These are phyloP conservation scores for Heterochromis multidens DNA, from an alignment of 2,113 vertebrate genomes.

Conservation along the genomic window DNA sequence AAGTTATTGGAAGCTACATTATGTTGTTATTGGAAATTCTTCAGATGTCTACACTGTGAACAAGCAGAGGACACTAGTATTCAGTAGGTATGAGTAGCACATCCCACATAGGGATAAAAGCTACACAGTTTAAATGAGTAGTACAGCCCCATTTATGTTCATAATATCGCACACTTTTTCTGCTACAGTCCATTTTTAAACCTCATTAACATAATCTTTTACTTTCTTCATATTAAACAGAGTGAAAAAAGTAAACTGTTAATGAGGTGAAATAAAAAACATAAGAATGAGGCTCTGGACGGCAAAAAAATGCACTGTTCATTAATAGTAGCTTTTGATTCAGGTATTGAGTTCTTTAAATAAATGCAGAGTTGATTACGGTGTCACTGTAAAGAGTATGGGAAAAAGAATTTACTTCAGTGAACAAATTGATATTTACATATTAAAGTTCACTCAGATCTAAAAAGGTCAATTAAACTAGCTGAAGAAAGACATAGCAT, in stretches of 20 bases:
- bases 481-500: background rate
- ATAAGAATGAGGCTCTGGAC: background rate
- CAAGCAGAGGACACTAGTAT: background rate
- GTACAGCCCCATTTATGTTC: background rate
- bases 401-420: background rate
- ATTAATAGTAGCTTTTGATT: conserved; percentile 1
- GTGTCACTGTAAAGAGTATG: background rate
- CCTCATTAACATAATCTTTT: background rate
- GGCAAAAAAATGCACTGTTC: background rate
- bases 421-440: conserved; percentile 30
- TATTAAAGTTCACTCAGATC: conserved; percentile 16
- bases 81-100: background rate
- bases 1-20: background rate
- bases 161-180: background rate
- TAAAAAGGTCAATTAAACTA: conserved; percentile 25
- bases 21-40: background rate
- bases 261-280: background rate
- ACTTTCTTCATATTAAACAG: background rate
- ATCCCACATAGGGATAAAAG: background rate
- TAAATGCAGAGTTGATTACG: conserved; percentile 36
- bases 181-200: background rate
- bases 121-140: background rate
- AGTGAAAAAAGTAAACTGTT: background rate
- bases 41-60: background rate
- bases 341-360: background rate